phyloP scores from a whole-genome alignment of 2,113 vertebrate species.

The Mungos mungo region DNA sequence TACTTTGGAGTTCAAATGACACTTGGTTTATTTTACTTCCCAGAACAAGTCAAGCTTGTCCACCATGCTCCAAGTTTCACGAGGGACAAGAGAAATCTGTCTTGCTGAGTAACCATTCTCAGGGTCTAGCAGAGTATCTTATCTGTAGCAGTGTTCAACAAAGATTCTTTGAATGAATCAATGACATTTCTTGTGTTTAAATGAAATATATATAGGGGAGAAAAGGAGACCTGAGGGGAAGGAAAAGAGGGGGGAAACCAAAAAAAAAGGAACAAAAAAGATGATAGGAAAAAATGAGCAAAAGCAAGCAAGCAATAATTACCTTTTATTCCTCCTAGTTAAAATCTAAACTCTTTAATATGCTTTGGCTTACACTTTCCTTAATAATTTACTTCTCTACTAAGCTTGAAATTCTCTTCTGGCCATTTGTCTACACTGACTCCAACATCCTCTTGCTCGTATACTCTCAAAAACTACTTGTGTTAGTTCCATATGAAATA shows the following conservation, averaged over 20 bases:
- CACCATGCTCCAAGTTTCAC: neutral
- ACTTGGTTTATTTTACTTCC: neutral
- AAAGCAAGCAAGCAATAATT: neutral
- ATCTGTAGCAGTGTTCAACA: neutral
- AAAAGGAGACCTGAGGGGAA: neutral
- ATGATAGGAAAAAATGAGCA: neutral
- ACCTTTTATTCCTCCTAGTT: neutral
- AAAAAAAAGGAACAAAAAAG: neutral
- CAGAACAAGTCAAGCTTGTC: neutral
- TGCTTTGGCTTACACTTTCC: neutral
- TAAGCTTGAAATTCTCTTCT: neutral
- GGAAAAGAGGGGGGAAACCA: neutral
- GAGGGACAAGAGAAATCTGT: neutral
- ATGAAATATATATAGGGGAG: neutral
- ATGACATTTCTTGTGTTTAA: neutral
- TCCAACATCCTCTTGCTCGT: neutral
- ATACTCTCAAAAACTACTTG: neutral
- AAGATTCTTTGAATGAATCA: neutral
- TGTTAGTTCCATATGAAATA: neutral
- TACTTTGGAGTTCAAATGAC: neutral
- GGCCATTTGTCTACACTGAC: neutral
- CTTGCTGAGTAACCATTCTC: neutral
- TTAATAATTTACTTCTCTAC: neutral
- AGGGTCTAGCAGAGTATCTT: neutral
- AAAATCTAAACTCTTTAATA: neutral